Conservation (phyloP, 2,888 invertebrate genomes). For the Euphydryas editha region DNA sequence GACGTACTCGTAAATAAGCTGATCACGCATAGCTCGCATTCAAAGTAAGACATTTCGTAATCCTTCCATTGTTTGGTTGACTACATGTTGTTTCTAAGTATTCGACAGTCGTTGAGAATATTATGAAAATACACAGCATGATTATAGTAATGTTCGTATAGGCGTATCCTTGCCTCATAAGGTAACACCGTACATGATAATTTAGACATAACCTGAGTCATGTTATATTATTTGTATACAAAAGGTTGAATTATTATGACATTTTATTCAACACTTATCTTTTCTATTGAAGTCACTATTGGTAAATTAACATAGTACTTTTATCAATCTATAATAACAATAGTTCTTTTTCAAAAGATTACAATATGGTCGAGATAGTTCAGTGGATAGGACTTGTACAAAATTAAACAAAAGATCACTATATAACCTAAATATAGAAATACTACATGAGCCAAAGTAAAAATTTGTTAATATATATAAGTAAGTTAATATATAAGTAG, state of each 20-base stretch:
- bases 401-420: too few species aligned
- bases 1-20: conserved; percentile 54
- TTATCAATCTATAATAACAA: background rate
- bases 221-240: background rate
- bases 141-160: conserved; percentile 42
- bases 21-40: conserved; percentile 58
- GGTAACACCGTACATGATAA: conserved; percentile 7
- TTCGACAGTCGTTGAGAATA: conserved; percentile 45
- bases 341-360: background rate
- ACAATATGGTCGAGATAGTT: background rate
- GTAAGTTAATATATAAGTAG: too few species aligned
- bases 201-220: background rate
- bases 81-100: conserved; percentile 31
- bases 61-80: conserved; percentile 62
- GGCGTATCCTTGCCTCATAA: conserved; percentile 28
- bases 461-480: too few species aligned
- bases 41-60: conserved; percentile 58
- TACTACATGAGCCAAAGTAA: too few species aligned
- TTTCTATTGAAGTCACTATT: background rate
- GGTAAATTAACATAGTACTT: background rate
- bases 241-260: background rate
- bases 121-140: conserved; percentile 59
- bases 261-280: background rate
- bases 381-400: background rate
- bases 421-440: too few species aligned